Evolutionary conservation across 2,888 invertebrate genomes (phyloP), one percentile per base, ranked within the genome.

Genomic region (Anticlea derivata): DNA sequence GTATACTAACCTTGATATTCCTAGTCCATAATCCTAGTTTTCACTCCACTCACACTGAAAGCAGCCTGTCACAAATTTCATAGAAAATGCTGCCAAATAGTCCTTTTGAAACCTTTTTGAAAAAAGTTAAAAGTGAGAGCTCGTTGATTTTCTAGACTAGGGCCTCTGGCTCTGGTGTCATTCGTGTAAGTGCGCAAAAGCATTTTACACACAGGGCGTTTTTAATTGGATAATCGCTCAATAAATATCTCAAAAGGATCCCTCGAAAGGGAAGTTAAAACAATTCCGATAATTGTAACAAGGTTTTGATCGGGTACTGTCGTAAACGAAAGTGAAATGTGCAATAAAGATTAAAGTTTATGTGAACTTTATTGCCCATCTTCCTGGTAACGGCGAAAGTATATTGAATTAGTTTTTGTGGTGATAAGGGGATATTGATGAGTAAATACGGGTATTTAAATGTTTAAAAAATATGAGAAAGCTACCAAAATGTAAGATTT

Each of bases 341-440:
- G 64, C 60, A 58, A 63, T 70, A 69, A 69, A 66, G 62, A 61
- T 62, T 59, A 60, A 61, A 37, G 47, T 69, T 68, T 66, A 70
- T 64, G 58, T 43, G 43, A 47, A 57, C 56, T 68, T 60, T 52
- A 68, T 68, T 70, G 65, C 55, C 8, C 48, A 50, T 52, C 57
- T 50, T 50, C 55, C 50, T 40, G 20, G 22, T 17, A 27, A 31
- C 38, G 31, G 40, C 30, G 37, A 49, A 40, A 29, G 37, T 50
- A 24, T 40, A 52, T 52, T 47, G 37, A 43, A 47, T 47, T 51
- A 39, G 12, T 17, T 47, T 35, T 47, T 47, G 44, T 33, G 24
- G 27, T 30, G 11, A 41, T 50, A 29, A 26, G 31, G 40, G 39
- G 22, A 30, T 26, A 38, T 34, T 43, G 20, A 27, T 17, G 34